Percentiles rank a stretch among this genome's conserved stretches.
These are phyloP conservation scores for Cantharis flavilabris DNA, from an alignment of 2,888 invertebrate genomes.

Conservation along the genomic window DNA sequence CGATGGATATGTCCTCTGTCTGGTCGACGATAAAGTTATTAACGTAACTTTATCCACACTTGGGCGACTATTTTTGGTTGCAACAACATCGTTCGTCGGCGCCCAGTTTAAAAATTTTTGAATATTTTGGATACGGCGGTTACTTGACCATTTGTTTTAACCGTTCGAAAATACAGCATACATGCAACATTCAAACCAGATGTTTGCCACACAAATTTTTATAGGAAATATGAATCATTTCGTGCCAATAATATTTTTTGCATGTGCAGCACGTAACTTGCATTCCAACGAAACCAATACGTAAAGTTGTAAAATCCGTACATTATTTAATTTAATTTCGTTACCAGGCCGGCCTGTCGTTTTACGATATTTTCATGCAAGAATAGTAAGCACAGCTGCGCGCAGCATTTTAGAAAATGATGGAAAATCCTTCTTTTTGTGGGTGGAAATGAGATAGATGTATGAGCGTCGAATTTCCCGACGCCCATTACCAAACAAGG, in stretches of 20 bases:
- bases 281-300: neutral
- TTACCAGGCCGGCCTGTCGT: slow-evolving; percentile 1
- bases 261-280: neutral
- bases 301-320: neutral
- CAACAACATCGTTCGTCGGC: slow-evolving; percentile 36
- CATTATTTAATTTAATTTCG: slow-evolving; percentile 14
- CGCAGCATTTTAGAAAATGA: slow-evolving; percentile 34
- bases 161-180: neutral
- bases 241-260: neutral
- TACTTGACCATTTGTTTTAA: neutral
- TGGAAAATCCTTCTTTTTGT: slow-evolving; percentile 38
- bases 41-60: slow-evolving; percentile 48
- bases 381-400: slow-evolving; percentile 24
- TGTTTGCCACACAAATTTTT: neutral
- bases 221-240: neutral
- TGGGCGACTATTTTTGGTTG: slow-evolving; percentile 49
- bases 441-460: slow-evolving; percentile 46
- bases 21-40: slow-evolving; percentile 7
- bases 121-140: neutral
- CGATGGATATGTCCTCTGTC: no score
- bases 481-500: slow-evolving; percentile 76
- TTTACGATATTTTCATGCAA: slow-evolving; percentile 13
- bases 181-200: neutral
- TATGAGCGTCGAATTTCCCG: slow-evolving; percentile 65
- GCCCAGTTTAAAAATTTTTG: slow-evolving; percentile 6